phyloP scores from a whole-genome alignment of 2,888 invertebrate species.

The Sphecodes monilicornis region DNA sequence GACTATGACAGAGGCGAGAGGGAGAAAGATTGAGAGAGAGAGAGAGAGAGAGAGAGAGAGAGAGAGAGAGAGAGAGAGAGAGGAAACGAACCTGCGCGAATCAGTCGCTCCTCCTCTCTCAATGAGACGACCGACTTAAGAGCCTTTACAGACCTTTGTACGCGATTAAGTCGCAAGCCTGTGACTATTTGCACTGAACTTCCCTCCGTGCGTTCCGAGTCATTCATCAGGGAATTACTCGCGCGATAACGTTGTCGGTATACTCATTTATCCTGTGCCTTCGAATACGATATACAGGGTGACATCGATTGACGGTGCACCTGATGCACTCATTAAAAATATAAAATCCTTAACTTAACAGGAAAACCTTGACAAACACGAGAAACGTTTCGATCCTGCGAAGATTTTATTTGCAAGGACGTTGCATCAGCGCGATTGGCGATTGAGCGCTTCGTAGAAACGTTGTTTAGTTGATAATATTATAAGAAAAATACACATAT shows the following conservation, averaged over 20 bases:
- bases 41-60: neutral
- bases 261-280: neutral
- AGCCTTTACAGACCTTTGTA: neutral
- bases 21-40: neutral
- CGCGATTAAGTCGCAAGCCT: neutral
- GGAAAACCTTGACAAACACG: neutral
- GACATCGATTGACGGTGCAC: neutral
- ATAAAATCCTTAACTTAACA: neutral
- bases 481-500: no score
- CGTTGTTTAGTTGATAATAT: no score
- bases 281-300: neutral
- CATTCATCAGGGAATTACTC: slow-evolving; percentile 11
- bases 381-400: neutral
- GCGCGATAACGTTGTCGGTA: neutral
- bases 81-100: neutral
- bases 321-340: neutral
- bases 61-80: neutral
- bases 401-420: neutral
- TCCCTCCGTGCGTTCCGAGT: neutral
- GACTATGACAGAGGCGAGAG: neutral
- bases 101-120: neutral
- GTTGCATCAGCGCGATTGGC: no score
- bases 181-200: neutral
- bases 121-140: slow-evolving; percentile 2
- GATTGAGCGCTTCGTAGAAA: no score